These are phyloP conservation scores for Eretmochelys imbricata DNA, from an alignment of 2,113 vertebrate genomes.

Conservation along the genomic window DNA sequence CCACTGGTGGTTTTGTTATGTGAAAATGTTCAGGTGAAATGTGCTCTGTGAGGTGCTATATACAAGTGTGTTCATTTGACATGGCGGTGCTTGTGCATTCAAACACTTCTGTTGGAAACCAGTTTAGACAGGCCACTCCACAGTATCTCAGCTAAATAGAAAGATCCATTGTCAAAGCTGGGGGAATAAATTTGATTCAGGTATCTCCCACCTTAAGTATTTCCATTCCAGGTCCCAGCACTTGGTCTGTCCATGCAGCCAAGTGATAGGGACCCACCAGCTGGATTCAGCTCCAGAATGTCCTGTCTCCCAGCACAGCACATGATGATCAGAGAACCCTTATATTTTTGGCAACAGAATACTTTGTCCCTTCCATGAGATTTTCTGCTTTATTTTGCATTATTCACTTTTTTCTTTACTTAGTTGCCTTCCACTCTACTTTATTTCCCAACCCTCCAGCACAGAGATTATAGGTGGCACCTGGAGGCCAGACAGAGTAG, in stretches of 20 bases:
- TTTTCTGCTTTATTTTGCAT: background rate
- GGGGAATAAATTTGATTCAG: background rate
- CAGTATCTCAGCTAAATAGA: background rate
- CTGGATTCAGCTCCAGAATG: too few relatives aligned
- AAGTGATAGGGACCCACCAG: background rate
- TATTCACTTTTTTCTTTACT: background rate
- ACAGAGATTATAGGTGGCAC: background rate
- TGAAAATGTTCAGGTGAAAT: background rate
- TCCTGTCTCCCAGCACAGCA: background rate
- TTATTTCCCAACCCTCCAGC: background rate
- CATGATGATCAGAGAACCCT: too few relatives aligned
- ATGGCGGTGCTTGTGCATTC: rapidly evolving
- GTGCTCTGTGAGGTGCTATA: background rate
- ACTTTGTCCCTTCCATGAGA: background rate
- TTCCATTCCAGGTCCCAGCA: background rate
- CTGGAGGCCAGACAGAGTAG: background rate
- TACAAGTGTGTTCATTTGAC: background rate
- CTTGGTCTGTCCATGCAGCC: background rate
- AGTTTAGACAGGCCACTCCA: background rate
- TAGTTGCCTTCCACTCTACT: background rate
- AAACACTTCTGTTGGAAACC: background rate
- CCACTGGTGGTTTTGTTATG: background rate
- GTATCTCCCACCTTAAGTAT: background rate
- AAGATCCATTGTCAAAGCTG: too few relatives aligned
- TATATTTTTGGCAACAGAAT: too few relatives aligned